These are phyloP conservation scores for Megalops cyprinoides DNA, from an alignment of 2,797 vertebrate genomes.

Conservation along the genomic window DNA sequence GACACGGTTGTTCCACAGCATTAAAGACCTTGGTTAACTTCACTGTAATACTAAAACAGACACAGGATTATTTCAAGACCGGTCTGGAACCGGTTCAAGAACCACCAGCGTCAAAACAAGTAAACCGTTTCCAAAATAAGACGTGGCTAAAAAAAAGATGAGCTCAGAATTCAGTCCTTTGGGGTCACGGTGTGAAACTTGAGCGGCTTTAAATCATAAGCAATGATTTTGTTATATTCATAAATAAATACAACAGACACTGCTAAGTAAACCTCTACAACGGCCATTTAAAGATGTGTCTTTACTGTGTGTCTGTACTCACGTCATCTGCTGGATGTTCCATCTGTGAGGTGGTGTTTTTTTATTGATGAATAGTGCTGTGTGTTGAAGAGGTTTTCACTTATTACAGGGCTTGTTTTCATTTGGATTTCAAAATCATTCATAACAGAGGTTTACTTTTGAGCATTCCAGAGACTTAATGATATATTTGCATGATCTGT, in stretches of 20 bases:
- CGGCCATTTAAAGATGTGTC: conserved; percentile 7
- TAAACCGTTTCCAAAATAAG: conserved; percentile 56
- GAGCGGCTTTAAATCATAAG: background rate
- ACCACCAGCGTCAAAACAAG: conserved; percentile 62
- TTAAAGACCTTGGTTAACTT: conserved; percentile 51
- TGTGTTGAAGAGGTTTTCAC: background rate
- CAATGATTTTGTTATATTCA: conserved; percentile 1
- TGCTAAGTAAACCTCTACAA: background rate
- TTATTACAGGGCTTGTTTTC: background rate
- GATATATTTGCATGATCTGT: background rate
- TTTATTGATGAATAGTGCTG: background rate
- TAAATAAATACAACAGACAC: conserved; percentile 9
- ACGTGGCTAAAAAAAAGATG: conserved; percentile 7
- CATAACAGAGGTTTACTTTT: background rate
- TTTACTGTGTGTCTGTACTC: background rate
- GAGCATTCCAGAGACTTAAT: background rate
- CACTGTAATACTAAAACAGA: conserved; percentile 49
- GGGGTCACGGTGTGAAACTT: background rate
- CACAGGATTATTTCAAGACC: conserved; percentile 55
- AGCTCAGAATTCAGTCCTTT: conserved; percentile 2
- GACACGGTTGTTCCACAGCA: conserved; percentile 49
- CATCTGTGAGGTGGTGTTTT: background rate
- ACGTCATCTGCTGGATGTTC: background rate
- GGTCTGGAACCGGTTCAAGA: conserved; percentile 48
- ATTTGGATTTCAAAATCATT: background rate